Evolutionary conservation across 2,888 invertebrate genomes (phyloP).

Genomic region (Pasiphila rectangulata): DNA sequence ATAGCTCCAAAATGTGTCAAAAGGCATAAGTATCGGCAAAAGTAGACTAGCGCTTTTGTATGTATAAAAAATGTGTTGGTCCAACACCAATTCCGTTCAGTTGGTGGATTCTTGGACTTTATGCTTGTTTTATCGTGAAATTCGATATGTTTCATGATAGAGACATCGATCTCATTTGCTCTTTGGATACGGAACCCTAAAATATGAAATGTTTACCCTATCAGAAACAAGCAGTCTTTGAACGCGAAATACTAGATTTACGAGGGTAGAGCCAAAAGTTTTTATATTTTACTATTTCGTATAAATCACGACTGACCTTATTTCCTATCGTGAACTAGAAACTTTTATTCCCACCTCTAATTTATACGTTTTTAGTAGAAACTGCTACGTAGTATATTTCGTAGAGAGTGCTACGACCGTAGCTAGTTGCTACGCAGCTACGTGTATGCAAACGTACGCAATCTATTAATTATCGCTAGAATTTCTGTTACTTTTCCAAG

Average conservation of each 20-base stretch:
- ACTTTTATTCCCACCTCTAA: constrained; percentile 17
- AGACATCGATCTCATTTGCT: constrained; percentile 1
- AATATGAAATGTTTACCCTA: constrained; percentile 12
- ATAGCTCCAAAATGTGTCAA: too few species aligned
- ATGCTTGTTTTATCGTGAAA: too few species aligned
- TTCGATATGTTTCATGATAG: too few species aligned
- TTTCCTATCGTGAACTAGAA: constrained; percentile 21
- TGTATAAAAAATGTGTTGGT: too few species aligned
- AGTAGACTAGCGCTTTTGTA: too few species aligned
- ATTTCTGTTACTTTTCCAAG: too few species aligned
- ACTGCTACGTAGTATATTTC: constrained; percentile 11
- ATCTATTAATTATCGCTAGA: too few species aligned
- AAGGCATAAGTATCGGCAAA: too few species aligned
- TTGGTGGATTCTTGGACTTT: too few species aligned
- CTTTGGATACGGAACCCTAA: constrained; percentile 1
- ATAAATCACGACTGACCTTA: constrained; percentile 24
- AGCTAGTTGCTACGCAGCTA: neutral
- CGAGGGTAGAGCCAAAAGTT: constrained; percentile 30
- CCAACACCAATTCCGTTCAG: too few species aligned
- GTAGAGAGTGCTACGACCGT: constrained; percentile 15
- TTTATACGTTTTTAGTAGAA: constrained; percentile 10
- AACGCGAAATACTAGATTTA: constrained; percentile 37
- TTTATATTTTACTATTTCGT: constrained; percentile 36
- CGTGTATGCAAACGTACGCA: neutral
- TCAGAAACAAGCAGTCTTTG: constrained; percentile 27